These are phyloP conservation scores for Porites divaricata DNA, from an alignment of 92 coral and sea anemone genomes.

Conservation along the genomic window DNA sequence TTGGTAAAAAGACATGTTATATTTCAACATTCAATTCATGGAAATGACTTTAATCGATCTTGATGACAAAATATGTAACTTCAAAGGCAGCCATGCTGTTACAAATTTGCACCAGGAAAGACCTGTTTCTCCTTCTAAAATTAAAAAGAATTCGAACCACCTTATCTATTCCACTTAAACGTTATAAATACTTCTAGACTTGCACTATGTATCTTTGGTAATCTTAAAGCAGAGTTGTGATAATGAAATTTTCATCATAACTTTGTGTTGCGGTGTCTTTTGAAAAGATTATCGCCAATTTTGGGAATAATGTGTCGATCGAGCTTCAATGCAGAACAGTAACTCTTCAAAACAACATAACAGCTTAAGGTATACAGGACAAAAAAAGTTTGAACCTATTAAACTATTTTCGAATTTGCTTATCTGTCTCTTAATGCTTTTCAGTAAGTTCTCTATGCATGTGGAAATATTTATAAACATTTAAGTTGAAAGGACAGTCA, in stretches of 20 bases:
- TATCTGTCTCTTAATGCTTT: background rate
- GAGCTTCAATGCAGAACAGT: background rate
- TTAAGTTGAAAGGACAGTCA: background rate
- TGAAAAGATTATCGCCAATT: slow-evolving; percentile 23
- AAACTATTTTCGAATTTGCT: background rate
- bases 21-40: slow-evolving; percentile 6
- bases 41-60: background rate
- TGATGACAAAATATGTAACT: slow-evolving; percentile 21
- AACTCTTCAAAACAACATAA: slow-evolving; percentile 18
- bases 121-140: slow-evolving; percentile 19
- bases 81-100: background rate
- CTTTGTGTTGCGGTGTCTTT: slow-evolving; percentile 26
- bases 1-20: slow-evolving; percentile 9
- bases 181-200: background rate
- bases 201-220: background rate
- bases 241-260: slow-evolving; percentile 11
- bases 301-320: slow-evolving; percentile 13
- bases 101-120: background rate
- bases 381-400: slow-evolving; percentile 14
- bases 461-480: too few relatives aligned
- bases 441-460: background rate
- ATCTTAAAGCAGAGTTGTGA: background rate
- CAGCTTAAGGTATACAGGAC: background rate
- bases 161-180: background rate
- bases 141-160: background rate